These are phyloP conservation scores for Taxidea taxus DNA, from an alignment of 2,113 vertebrate species.

Conservation along the genomic window DNA sequence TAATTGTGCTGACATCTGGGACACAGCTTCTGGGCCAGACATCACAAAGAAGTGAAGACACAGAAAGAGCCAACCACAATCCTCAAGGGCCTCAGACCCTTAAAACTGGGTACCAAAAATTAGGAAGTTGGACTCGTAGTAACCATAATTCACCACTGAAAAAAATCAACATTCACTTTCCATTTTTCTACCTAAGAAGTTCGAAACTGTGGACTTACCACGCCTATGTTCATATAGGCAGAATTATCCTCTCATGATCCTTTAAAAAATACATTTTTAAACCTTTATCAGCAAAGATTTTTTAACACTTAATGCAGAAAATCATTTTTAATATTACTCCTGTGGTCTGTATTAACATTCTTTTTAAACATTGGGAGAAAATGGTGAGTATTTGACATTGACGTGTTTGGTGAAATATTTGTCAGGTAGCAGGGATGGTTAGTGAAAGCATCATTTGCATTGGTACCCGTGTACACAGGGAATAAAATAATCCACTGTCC, in stretches of 20 bases:
- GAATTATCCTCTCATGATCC: not conserved
- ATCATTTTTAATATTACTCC: not conserved
- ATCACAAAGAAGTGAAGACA: not conserved
- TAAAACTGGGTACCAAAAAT: not conserved
- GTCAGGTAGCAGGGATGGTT: not conserved
- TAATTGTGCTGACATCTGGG: not conserved
- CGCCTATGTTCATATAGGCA: not conserved
- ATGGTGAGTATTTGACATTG: not conserved
- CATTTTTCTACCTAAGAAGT: not conserved
- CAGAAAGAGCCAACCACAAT: not conserved
- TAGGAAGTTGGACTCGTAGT: not conserved
- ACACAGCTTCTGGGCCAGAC: not conserved
- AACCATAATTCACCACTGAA: not conserved
- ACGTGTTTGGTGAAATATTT: not conserved
- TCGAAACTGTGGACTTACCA: not conserved
- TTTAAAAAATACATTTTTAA: not conserved
- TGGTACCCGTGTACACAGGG: not conserved
- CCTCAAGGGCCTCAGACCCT: not conserved
- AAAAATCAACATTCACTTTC: not conserved
- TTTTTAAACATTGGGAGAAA: not conserved
- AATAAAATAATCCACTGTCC: not conserved
- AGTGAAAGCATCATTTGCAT: not conserved
- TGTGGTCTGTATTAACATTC: not conserved
- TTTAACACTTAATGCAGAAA: not conserved
- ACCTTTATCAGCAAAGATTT: not conserved